phyloP scores from a whole-genome alignment of 2,888 invertebrate genomes.

The Eupelmus urozonus region DNA sequence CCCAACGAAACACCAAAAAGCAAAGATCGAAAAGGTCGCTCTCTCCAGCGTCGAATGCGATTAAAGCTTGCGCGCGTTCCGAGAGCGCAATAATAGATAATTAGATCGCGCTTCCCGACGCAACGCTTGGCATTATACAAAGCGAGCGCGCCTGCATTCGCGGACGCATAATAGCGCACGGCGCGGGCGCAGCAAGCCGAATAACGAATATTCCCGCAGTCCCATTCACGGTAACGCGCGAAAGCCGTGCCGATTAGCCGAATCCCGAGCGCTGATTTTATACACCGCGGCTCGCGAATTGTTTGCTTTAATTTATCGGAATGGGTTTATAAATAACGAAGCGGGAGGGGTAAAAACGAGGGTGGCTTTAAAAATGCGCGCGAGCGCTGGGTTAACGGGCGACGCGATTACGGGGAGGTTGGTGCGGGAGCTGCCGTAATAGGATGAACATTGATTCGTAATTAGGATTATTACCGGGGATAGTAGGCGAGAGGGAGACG shows the following conservation, averaged over 20 bases:
- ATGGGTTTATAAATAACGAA: slow-evolving; percentile 46
- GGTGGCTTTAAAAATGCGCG: slow-evolving; percentile 37
- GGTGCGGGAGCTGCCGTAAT: slow-evolving; percentile 47
- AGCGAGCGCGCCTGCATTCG: not conserved
- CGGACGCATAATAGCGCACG: not conserved
- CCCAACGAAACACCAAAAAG: not conserved
- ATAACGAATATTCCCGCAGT: slow-evolving; percentile 8
- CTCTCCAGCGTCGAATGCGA: no score
- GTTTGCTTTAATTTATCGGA: slow-evolving; percentile 53
- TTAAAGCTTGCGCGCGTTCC: not conserved
- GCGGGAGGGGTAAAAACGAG: not conserved
- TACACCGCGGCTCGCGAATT: slow-evolving; percentile 20
- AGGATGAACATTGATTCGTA: slow-evolving; percentile 57
- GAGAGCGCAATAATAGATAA: slow-evolving; percentile 46
- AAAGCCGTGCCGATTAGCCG: slow-evolving; percentile 28
- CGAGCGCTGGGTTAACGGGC: slow-evolving; percentile 4
- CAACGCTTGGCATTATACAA: not conserved
- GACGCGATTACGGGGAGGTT: slow-evolving; percentile 44
- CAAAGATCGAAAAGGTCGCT: not conserved
- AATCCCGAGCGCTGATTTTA: slow-evolving; percentile 31
- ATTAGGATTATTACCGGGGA: slow-evolving; percentile 50
- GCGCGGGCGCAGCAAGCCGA: not conserved
- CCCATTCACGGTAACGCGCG: slow-evolving; percentile 8
- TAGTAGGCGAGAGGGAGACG: not conserved
- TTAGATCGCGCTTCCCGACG: slow-evolving; percentile 32